Evolutionary conservation across 2,888 invertebrate genomes (phyloP).

Genomic region (Muscina levida): DNA sequence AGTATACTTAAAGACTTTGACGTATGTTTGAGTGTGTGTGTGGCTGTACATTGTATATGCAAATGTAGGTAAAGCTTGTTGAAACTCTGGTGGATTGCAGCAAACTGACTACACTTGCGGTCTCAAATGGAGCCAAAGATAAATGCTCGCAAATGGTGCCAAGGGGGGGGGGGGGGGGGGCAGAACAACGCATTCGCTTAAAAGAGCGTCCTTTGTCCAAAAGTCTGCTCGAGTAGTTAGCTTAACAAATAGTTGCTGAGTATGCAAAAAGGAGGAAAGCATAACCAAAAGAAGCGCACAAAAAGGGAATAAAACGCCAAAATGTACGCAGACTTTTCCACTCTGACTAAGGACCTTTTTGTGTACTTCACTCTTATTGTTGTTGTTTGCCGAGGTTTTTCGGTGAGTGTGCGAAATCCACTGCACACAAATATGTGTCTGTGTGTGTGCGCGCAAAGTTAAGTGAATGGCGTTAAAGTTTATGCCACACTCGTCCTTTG

Average conservation of each 20-base stretch:
- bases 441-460: background rate
- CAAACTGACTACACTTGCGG: conserved; percentile 28
- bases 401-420: too few relatives aligned
- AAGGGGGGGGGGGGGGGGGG: background rate
- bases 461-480: conserved; percentile 13
- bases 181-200: too few relatives aligned
- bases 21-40: background rate
- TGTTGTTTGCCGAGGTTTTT: conserved; percentile 12
- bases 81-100: conserved; percentile 24
- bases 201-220: too few relatives aligned
- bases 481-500: conserved; percentile 31
- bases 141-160: conserved; percentile 19
- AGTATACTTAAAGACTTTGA: background rate
- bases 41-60: background rate
- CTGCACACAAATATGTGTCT: too few relatives aligned
- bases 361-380: background rate
- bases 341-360: conserved; percentile 27
- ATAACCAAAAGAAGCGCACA: conserved; percentile 4
- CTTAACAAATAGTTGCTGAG: conserved; percentile 47
- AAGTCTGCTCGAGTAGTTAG: conserved; percentile 25
- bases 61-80: conserved; percentile 26
- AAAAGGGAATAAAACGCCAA: conserved; percentile 22
- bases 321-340: conserved; percentile 35
- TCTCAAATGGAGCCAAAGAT: conserved; percentile 10
- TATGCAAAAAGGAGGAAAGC: conserved; percentile 28